Conservation (phyloP, 2,113 vertebrate genomes). For the Sylvicapra grimmia region DNA sequence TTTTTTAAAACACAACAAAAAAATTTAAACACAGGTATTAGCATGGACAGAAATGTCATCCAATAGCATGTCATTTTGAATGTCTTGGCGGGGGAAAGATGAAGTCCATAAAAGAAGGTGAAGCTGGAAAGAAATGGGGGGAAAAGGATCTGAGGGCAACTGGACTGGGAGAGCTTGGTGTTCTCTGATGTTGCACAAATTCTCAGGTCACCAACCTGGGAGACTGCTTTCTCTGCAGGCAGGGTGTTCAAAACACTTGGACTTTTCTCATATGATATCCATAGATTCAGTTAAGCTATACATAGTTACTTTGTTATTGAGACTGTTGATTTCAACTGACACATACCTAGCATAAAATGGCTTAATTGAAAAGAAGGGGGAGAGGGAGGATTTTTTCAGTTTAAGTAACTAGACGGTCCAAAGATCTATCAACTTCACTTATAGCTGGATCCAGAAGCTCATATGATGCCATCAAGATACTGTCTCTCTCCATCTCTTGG, state of each 20-base stretch:
- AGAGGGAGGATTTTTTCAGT: background rate
- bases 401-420: background rate
- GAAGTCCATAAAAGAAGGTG: conserved; percentile 27
- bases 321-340: conserved; percentile 8
- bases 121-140: conserved; percentile 29
- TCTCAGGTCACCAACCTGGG: background rate
- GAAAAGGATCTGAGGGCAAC: background rate
- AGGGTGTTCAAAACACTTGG: background rate
- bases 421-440: background rate
- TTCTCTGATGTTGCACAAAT: background rate
- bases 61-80: conserved; percentile 41
- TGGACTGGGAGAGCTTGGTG: background rate
- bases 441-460: background rate
- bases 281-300: background rate
- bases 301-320: background rate
- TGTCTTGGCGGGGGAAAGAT: conserved; percentile 14
- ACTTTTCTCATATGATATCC: background rate
- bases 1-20: conserved; percentile 73
- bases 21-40: conserved; percentile 66
- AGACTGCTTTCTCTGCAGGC: background rate
- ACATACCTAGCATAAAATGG: background rate
- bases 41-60: conserved; percentile 51
- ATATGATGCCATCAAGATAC: background rate
- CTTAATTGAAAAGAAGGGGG: conserved; percentile 12
- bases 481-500: background rate